phyloP scores from a whole-genome alignment of 2,888 invertebrate genomes.

The Luffia ferchaultella region DNA sequence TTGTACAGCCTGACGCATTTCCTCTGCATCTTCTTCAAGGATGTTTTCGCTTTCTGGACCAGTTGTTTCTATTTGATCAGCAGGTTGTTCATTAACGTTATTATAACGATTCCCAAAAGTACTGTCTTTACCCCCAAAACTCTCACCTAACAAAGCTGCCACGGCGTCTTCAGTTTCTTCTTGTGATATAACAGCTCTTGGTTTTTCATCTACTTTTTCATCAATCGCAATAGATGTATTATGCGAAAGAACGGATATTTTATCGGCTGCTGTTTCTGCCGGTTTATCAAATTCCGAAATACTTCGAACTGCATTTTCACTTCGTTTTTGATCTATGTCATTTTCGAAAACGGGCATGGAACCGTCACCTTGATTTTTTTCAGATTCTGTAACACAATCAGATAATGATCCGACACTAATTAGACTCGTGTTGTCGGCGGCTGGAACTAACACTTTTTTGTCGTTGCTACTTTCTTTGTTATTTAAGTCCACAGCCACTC shows the following conservation, averaged over 20 bases:
- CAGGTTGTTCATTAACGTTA: slow-evolving; percentile 50
- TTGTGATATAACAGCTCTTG: slow-evolving; percentile 85
- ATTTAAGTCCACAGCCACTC: too few relatives aligned
- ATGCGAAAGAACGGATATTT: slow-evolving; percentile 24
- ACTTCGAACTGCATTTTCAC: slow-evolving; percentile 83
- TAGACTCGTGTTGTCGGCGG: neutral
- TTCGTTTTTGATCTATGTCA: slow-evolving; percentile 73
- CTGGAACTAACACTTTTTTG: neutral
- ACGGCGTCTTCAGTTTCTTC: slow-evolving; percentile 94
- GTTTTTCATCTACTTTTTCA: slow-evolving; percentile 76
- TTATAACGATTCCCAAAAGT: slow-evolving; percentile 65
- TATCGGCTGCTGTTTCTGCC: slow-evolving; percentile 31
- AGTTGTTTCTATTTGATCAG: slow-evolving; percentile 50
- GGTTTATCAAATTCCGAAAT: slow-evolving; percentile 55
- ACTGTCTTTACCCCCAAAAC: slow-evolving; percentile 74
- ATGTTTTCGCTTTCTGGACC: slow-evolving; percentile 60
- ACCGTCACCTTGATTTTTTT: too few relatives aligned
- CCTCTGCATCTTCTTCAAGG: slow-evolving; percentile 79
- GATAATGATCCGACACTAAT: neutral
- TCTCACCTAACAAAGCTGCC: slow-evolving; percentile 85
- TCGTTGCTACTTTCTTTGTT: too few relatives aligned
- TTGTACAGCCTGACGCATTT: slow-evolving; percentile 85
- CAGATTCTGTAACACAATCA: neutral
- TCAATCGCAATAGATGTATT: slow-evolving; percentile 38
- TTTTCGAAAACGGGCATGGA: slow-evolving; percentile 23